Conservation (phyloP, 2,797 vertebrate genomes). For the Notoglanidium macrostoma region DNA sequence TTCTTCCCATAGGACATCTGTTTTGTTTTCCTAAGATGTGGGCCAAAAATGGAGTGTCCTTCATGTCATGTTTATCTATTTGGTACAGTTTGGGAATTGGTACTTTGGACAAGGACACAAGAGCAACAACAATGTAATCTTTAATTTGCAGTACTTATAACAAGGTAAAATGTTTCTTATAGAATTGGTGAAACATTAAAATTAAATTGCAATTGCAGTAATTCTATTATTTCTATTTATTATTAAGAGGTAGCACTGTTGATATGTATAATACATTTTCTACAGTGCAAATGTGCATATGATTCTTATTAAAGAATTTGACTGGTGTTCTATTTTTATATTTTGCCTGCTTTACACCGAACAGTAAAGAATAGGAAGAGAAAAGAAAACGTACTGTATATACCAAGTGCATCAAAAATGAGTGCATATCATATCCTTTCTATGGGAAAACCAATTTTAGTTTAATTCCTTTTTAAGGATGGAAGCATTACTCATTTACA, state of each 20-base stretch:
- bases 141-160: not conserved
- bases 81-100: slow-evolving; percentile 5
- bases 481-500: not conserved
- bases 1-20: not conserved
- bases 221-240: not conserved
- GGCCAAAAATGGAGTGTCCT: slow-evolving; percentile 6
- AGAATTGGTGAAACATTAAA: not conserved
- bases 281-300: not conserved
- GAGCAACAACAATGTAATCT: slow-evolving; percentile 4
- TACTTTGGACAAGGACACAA: not conserved
- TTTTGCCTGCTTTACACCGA: not conserved
- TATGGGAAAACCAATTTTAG: not conserved
- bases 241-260: not conserved
- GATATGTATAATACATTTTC: not conserved
- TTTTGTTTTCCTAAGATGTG: not conserved
- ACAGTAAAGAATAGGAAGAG: not conserved
- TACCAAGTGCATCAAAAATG: not conserved
- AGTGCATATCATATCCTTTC: not conserved
- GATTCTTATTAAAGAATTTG: not conserved
- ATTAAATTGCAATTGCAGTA: not conserved
- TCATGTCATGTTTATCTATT: not conserved
- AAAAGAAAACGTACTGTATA: not conserved
- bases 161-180: not conserved
- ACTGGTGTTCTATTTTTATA: not conserved
- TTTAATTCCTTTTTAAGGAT: not conserved